A percentile compares a stretch with the other conserved stretches of the same genome.
Conservation (phyloP, 64 coral and sea anemone species). For the Dendrophyllia cribrosa region DNA sequence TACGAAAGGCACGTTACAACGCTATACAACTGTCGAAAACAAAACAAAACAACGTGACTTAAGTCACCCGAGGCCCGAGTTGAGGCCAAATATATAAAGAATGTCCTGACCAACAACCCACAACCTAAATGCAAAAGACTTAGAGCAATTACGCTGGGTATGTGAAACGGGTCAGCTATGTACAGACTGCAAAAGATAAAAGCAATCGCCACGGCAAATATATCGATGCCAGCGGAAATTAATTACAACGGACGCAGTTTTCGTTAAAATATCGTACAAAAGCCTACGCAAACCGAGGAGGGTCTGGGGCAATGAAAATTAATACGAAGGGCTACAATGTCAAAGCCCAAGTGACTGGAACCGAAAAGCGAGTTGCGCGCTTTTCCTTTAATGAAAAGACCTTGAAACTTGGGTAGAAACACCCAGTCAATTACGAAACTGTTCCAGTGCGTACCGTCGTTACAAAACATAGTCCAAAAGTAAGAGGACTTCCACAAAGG, state of each 20-base stretch:
- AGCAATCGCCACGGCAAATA: no score
- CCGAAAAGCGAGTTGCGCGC: conserved; percentile 34
- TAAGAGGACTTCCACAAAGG: conserved; percentile 12
- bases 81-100: no score
- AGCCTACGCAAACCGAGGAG: neutral
- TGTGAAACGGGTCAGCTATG: no score
- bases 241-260: conserved; percentile 14
- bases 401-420: conserved; percentile 31
- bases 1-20: no score
- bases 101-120: no score
- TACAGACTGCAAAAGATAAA: no score
- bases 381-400: conserved; percentile 41
- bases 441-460: neutral
- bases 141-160: no score
- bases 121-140: no score
- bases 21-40: no score
- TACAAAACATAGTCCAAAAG: conserved; percentile 21
- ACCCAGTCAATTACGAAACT: conserved; percentile 17
- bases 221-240: no score
- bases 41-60: no score
- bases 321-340: conserved; percentile 24
- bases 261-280: neutral
- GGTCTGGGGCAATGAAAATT: conserved; percentile 12
- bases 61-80: no score
- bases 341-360: conserved; percentile 17